Evolutionary conservation across 2,113 vertebrate genomes (phyloP), one percentile per base, ranked within the genome.

Genomic region (Alethe castanea): DNA sequence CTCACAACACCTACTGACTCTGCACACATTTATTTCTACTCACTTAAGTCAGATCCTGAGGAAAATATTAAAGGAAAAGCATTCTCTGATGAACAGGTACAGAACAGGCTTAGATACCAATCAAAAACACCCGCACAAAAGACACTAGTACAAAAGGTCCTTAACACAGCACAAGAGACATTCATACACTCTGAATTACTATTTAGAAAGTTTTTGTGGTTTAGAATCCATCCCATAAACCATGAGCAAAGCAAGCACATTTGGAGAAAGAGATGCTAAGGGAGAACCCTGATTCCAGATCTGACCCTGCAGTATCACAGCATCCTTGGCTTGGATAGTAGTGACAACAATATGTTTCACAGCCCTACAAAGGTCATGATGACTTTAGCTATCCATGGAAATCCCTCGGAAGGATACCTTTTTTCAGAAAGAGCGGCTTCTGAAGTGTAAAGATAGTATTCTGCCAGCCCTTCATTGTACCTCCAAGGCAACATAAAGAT

Each of bases 1-100:
- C 42, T 70, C 1, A 0, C 1, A 5, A 31, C n/a, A 62, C 35
- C 17, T 80, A 7, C 28, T 52, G 52, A 62, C 8, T 71, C 6
- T 52, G 20, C 17, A 76, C 8, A 2, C 15, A 10, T 42, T 89
- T 88, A 64, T 79, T 85, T 82, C 50, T 67, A 62, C 11, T 78
- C 25, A 61, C 1, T 38, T 59, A 15, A 59, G 25, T 56, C 44
- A 81, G 24, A 88, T 50, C 7, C 33, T 78, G 29, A 28, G 15
- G 36, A 86, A 15, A 84, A 67, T 61, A 67, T 61, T 42, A 61
- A 79, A 40, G 48, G 56, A 79, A 74, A 66, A 48, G 1, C 10
- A 9, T 80, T 59, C 19, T 86, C 48, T 81, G 23, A 50, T 26
- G 19, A 84, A 60, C 52, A 45, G 38, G 4, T 24, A 71, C 24